Evolutionary conservation across 2,888 invertebrate species (phyloP).

Genomic region (Lepidocyrtoides sp.): DNA sequence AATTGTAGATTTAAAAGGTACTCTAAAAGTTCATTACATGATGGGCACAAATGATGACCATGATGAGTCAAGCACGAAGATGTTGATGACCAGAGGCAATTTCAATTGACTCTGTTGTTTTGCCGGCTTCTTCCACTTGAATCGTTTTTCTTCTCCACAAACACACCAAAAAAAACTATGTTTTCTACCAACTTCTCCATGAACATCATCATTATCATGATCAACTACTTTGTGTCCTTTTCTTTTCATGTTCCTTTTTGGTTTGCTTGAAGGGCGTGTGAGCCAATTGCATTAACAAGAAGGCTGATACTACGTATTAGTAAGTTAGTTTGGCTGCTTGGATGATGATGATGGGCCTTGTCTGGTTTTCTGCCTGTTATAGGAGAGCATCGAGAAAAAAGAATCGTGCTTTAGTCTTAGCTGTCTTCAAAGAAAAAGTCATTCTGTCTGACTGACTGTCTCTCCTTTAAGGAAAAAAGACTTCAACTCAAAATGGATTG

Average conservation of each 20-base stretch:
- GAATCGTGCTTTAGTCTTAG: not conserved
- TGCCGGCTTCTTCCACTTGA: constrained; percentile 26
- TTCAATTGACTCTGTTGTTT: constrained; percentile 40
- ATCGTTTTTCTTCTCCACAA: not conserved
- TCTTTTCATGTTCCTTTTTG: not conserved
- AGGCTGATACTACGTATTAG: constrained; percentile 43
- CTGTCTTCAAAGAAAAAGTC: not conserved
- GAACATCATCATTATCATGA: not conserved
- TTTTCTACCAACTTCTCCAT: not conserved
- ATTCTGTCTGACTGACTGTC: not conserved
- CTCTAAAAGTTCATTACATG: constrained; percentile 37
- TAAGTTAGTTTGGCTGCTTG: not conserved
- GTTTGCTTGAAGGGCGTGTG: constrained; percentile 60
- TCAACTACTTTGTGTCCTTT: not conserved
- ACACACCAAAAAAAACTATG: not conserved
- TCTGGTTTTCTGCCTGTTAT: constrained; percentile 20
- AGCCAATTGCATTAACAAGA: constrained; percentile 50
- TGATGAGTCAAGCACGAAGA: constrained; percentile 26
- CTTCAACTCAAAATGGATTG: not conserved
- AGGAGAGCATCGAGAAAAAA: not conserved
- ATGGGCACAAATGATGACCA: constrained; percentile 12
- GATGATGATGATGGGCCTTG: not conserved
- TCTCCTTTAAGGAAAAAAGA: not conserved
- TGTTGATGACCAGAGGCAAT: constrained; percentile 52
- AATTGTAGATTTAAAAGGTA: too few relatives aligned